Evolutionary conservation across 2,888 invertebrate genomes (phyloP).

Genomic region (Parnassius orleans): DNA sequence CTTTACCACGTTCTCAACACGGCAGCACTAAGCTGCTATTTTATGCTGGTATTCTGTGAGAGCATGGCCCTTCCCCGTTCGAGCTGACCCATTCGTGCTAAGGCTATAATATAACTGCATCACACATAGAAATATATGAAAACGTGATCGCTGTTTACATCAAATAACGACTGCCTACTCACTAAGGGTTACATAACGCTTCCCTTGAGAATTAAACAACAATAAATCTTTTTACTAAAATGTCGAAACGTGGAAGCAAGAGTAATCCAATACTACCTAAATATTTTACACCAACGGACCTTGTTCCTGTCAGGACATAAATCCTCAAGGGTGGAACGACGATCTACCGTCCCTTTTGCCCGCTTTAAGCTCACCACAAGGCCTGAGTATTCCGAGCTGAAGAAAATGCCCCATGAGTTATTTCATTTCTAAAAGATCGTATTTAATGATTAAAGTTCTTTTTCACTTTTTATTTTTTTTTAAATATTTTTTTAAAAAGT

Average conservation of each 20-base stretch:
- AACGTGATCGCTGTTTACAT: too few species aligned
- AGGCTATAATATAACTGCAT: too few species aligned
- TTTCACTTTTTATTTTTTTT: too few species aligned
- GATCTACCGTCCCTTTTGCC: constrained; percentile 11
- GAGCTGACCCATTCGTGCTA: too few species aligned
- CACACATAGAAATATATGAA: too few species aligned
- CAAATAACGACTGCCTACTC: too few species aligned
- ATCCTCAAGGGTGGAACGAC: constrained; percentile 23
- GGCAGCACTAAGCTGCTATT: too few species aligned
- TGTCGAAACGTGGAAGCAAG: not conserved
- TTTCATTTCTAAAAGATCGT: not conserved
- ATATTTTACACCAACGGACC: constrained; percentile 23
- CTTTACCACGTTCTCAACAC: too few species aligned
- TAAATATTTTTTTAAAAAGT: too few species aligned
- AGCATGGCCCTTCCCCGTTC: too few species aligned
- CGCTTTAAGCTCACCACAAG: constrained; percentile 14
- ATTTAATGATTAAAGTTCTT: too few species aligned
- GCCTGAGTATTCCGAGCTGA: constrained; percentile 5
- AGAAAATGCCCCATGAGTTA: constrained; percentile 16
- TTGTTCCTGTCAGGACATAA: constrained; percentile 23
- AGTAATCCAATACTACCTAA: constrained; percentile 16
- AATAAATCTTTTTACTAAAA: constrained; percentile 1
- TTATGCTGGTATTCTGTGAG: too few species aligned
- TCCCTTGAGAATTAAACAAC: not conserved
- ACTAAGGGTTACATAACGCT: not conserved